These are phyloP conservation scores for Dryoscopus gambensis DNA, from an alignment of 2,113 vertebrate species.

Conservation along the genomic window DNA sequence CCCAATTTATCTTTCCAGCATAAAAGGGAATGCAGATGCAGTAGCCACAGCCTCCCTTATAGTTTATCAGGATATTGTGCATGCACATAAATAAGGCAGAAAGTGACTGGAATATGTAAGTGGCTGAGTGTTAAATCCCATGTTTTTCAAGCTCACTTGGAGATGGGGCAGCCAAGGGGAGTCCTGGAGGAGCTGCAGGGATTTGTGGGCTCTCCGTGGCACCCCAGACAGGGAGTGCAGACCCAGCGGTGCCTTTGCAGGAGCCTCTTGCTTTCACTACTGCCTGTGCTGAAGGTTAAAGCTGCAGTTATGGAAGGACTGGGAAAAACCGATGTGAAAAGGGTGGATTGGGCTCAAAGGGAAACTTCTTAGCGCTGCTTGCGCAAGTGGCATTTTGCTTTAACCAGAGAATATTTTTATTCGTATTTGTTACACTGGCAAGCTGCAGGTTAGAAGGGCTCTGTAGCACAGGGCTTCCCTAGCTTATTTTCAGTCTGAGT, in stretches of 20 bases:
- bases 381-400: background rate
- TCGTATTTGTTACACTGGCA: background rate
- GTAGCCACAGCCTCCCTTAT: background rate
- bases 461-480: background rate
- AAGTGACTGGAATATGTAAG: background rate
- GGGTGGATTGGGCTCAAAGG: background rate
- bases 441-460: background rate
- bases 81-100: background rate
- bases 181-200: background rate
- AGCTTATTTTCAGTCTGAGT: background rate
- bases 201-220: background rate
- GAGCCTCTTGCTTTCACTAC: background rate
- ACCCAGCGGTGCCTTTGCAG: background rate
- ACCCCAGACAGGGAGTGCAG: background rate
- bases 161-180: background rate
- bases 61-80: background rate
- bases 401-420: background rate
- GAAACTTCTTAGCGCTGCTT: background rate
- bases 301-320: background rate
- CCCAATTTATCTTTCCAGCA: slow-evolving; percentile 12
- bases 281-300: background rate
- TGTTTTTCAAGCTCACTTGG: background rate
- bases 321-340: background rate
- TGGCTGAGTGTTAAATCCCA: background rate
- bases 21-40: slow-evolving; percentile 22